Base-by-base conservation (phyloP, 2,113 vertebrate species). In the Gobiocypris rarus region DNA sequence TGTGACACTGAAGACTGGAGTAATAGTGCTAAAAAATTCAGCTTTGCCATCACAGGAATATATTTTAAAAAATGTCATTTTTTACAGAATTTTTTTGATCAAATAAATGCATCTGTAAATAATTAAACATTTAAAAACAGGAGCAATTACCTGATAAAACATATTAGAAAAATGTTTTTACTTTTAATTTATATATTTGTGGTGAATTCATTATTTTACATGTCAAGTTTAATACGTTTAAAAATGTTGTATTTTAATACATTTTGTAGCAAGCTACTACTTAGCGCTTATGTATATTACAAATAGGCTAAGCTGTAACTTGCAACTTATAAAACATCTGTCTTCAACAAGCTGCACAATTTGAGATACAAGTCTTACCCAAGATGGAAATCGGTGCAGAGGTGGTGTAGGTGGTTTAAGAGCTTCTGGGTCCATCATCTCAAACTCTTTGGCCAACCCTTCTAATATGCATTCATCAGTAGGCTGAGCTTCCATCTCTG, bases 361-460 rank as follows among this genome's bases (percentile, higher is more conserved):
- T 59, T 78, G 5, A 41, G 52, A 3, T n/a, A 41, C 10, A 34
- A 77, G 26, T 7, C n/a, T 75, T 93, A 97, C 96, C 96, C 96
- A 97, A 0, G 96, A 96, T 3, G 96, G 96, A 82, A 97, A 95
- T 69, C 96, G 93, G 85, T 97, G 96, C 61, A 97, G 89, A 0
- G 96, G 96, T 38, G 96, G 96, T 3, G 96, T 96, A 22, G 96
- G 96, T 1, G 96, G 96, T 88, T 96, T 96, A 67, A 93, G 87
- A 41, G 86, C 75, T 7, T 94, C 92, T 1, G 92, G 89, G 85
- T 94, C 93, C 65, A 93, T 82, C 84, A 90, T 88, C 38, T 94
- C 89, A 78, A 92, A 88, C 76, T 95, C 92, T 63, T 94, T 93
- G 7, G 90, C 88, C 0, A 92, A 88, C 5, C 91, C 92, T 34